Conservation (phyloP, 1,140 invertebrate species). For the Sarcophaga bullata region DNA sequence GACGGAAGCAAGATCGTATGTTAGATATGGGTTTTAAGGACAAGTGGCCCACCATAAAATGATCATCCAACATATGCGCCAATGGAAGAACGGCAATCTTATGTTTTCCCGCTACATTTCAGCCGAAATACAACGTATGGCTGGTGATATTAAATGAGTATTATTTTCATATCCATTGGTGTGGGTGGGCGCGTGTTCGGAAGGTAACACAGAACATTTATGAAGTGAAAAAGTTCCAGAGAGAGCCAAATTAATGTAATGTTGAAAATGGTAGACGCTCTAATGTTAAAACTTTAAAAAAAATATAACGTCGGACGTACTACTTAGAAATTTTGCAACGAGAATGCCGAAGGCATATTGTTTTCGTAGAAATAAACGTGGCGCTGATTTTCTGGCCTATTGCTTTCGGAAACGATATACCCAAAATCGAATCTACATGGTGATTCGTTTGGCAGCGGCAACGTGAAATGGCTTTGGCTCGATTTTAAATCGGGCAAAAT, state of each 20-base stretch:
- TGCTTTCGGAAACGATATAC: conserved; percentile 74
- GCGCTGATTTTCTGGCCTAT: conserved; percentile 87
- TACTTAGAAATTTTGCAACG: conserved; percentile 53
- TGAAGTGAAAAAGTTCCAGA: conserved; percentile 79
- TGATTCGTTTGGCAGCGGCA: conserved; percentile 88
- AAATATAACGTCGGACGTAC: conserved; percentile 75
- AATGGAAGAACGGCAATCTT: conserved; percentile 74
- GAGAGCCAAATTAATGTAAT: conserved; percentile 71
- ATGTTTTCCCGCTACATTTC: conserved; percentile 96
- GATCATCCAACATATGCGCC: conserved; percentile 77
- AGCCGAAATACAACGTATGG: conserved; percentile 81
- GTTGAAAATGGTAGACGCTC: neutral
- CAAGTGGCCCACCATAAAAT: conserved; percentile 80
- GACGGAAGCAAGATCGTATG: conserved; percentile 98
- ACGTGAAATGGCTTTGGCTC: conserved; percentile 84
- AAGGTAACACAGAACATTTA: conserved; percentile 88
- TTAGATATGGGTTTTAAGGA: conserved; percentile 90
- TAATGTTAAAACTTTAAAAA: neutral
- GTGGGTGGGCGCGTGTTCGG: conserved; percentile 89
- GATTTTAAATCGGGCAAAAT: conserved; percentile 83
- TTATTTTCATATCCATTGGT: conserved; percentile 90
- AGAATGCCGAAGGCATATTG: conserved; percentile 73
- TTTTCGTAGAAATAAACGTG: conserved; percentile 92
- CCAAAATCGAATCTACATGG: conserved; percentile 94
- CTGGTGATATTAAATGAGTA: conserved; percentile 78